Conservation (phyloP, 2,888 invertebrate species). For the Tetramorium bicarinatum region DNA sequence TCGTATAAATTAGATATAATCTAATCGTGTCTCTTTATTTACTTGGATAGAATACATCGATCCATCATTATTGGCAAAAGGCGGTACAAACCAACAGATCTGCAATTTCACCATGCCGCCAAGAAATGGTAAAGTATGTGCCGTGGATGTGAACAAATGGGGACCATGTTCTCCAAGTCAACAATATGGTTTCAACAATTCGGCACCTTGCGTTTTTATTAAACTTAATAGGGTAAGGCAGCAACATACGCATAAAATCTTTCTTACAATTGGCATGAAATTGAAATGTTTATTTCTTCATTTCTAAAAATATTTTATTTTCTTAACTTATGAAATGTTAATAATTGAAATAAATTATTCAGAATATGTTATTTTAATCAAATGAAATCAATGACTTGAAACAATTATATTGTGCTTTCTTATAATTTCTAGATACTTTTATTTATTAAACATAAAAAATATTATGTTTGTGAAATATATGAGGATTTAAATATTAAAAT, state of each 20-base stretch:
- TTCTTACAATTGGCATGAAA: not conserved
- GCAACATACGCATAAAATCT: not conserved
- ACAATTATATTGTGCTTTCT: not conserved
- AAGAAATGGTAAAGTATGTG: slow-evolving; percentile 87
- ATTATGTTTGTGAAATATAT: not conserved
- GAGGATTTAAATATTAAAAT: not conserved
- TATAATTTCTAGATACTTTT: not conserved
- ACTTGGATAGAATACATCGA: slow-evolving; percentile 84
- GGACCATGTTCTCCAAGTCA: slow-evolving; percentile 87
- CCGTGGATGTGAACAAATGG: slow-evolving; percentile 85
- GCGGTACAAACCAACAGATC: slow-evolving; percentile 87
- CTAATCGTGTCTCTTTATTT: not conserved
- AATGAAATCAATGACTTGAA: not conserved
- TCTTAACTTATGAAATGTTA: not conserved
- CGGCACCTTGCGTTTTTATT: slow-evolving; percentile 94
- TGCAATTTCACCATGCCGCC: slow-evolving; percentile 87
- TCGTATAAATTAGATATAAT: not conserved
- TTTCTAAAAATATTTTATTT: not conserved
- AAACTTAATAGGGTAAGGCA: slow-evolving; percentile 93
- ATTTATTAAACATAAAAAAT: not conserved
- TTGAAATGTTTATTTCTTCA: not conserved
- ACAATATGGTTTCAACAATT: slow-evolving; percentile 90
- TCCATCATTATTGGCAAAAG: slow-evolving; percentile 82
- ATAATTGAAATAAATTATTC: not conserved
- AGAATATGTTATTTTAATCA: not conserved